Percentiles rank a stretch among this genome's conserved stretches.
These are phyloP conservation scores for Anthonomus grandis DNA, from an alignment of 1,140 invertebrate species.

Conservation along the genomic window DNA sequence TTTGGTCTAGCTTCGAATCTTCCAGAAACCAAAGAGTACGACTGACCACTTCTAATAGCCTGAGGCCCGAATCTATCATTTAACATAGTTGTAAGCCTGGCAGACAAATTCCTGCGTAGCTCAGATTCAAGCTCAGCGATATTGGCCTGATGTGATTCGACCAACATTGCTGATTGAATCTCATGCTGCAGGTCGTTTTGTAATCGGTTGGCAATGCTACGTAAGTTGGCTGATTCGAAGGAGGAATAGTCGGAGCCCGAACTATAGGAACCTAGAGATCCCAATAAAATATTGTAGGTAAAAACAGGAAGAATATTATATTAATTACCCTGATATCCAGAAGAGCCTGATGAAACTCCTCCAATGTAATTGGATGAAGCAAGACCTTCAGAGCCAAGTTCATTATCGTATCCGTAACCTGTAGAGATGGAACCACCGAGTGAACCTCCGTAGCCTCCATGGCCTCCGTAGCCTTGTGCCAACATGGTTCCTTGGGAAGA, in stretches of 20 bases:
- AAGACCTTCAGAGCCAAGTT: conserved; percentile 17
- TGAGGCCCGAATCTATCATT: conserved; percentile 37
- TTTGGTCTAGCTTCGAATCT: conserved; percentile 35
- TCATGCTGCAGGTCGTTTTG: conserved; percentile 40
- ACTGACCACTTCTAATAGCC: conserved; percentile 34
- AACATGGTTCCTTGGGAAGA: conserved; percentile 21
- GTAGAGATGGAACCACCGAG: background rate
- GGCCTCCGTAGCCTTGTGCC: conserved; percentile 13
- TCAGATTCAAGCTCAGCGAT: conserved; percentile 36
- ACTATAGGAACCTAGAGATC: conserved; percentile 9
- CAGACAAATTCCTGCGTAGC: conserved; percentile 38
- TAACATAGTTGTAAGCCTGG: conserved; percentile 36
- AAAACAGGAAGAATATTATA: background rate
- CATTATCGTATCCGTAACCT: conserved; percentile 1
- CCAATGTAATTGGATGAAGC: conserved; percentile 18
- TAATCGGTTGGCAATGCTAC: conserved; percentile 23
- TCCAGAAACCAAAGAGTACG: conserved; percentile 31
- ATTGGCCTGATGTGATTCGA: conserved; percentile 19
- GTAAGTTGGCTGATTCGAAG: conserved; percentile 28
- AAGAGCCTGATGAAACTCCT: background rate
- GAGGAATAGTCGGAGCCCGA: background rate
- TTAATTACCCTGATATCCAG: conserved; percentile 3
- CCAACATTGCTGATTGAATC: conserved; percentile 30
- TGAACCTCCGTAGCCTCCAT: background rate
- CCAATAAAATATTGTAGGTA: conserved; percentile 1